Base-by-base conservation (phyloP, 1,140 invertebrate species). In the Carcinoscorpius rotundicauda region DNA sequence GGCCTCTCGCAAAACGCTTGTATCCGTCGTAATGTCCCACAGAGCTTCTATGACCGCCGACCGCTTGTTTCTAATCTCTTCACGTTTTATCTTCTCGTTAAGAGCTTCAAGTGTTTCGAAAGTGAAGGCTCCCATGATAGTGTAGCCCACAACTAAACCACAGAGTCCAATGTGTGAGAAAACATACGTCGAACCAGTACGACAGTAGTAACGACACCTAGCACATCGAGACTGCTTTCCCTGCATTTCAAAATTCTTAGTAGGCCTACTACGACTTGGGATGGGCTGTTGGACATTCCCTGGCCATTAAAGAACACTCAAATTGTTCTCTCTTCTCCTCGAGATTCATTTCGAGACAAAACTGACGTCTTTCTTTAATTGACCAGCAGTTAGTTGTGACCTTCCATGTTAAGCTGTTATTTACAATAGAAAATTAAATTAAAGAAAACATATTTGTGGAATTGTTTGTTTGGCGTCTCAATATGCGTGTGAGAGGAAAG, bases 71-170 rank as follows among this genome's bases (percentile, higher is more conserved):
- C 63, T 52, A 58, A 74, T 66, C 4, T 64, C 52, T 11, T 58
- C 52, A 4, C 72, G 55, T 57, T 71, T 72, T 6, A 57, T 58
- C 51, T 62, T 52, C 56, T 72, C 72, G 58, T 71, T 59, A 50
- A 57, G 59, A 48, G 66, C 68, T 58, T 75, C 73, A 3, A 75
- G 86, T 58, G 84, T 81, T 73, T 86, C 89, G 76, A 98, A 99
- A 52, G 91, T 85, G 55, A 96, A 87, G 1, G 95, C 95, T 0
- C 96, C 96, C 10, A 97, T 82, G 60, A 98, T 87, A 3, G 95
- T 91, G 75, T 98, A 98, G 60, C 90, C 86, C 0, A 98, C 91
- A 9, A 98, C 91, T 3, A 98, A 79, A 3, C 88, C 91, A 58
- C 93, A 94, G 4, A 98, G 88, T 61, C 96, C 96, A 63, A 98